Percentiles rank a stretch among this genome's conserved stretches.
phyloP scores from a whole-genome alignment of 2,797 vertebrate species.

The Enteromius afrohamiltoni region DNA sequence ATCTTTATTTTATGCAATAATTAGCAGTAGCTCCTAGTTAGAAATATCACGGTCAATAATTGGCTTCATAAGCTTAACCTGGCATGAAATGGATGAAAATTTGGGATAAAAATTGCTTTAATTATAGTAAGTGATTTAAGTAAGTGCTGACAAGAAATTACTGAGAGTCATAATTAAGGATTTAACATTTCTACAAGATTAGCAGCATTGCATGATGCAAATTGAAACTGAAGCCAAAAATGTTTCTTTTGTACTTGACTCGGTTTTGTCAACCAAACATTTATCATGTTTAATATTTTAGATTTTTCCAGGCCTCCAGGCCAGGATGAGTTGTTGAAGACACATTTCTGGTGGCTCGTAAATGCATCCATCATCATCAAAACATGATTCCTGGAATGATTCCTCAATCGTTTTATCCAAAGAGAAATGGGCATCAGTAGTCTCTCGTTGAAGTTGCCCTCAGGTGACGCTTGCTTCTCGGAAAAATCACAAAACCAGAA shows the following conservation, averaged over 20 bases:
- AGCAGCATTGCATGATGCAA: not conserved
- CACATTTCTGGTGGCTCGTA: not conserved
- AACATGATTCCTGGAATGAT: conserved; percentile 16
- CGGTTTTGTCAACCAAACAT: not conserved
- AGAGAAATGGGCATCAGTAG: not conserved
- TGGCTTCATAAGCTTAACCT: conserved; percentile 13
- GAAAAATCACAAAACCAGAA: not conserved
- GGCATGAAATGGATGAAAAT: not conserved
- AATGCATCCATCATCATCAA: not conserved
- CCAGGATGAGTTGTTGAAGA: conserved; percentile 4
- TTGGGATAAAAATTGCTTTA: not conserved
- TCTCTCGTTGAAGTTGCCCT: not conserved
- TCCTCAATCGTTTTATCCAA: not conserved
- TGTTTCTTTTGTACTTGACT: not conserved
- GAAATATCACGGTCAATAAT: not conserved
- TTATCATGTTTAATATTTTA: conserved; percentile 14
- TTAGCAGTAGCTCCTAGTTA: not conserved
- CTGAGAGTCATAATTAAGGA: conserved; percentile 35
- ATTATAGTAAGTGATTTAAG: conserved; percentile 7
- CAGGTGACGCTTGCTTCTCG: not conserved
- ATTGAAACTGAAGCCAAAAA: not conserved
- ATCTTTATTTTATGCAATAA: not conserved
- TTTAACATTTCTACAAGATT: conserved; percentile 3
- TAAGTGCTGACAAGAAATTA: conserved; percentile 29
- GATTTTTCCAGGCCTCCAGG: not conserved